These are phyloP conservation scores for Eriocheir sinensis DNA, from an alignment of 1,140 invertebrate species.

Conservation along the genomic window DNA sequence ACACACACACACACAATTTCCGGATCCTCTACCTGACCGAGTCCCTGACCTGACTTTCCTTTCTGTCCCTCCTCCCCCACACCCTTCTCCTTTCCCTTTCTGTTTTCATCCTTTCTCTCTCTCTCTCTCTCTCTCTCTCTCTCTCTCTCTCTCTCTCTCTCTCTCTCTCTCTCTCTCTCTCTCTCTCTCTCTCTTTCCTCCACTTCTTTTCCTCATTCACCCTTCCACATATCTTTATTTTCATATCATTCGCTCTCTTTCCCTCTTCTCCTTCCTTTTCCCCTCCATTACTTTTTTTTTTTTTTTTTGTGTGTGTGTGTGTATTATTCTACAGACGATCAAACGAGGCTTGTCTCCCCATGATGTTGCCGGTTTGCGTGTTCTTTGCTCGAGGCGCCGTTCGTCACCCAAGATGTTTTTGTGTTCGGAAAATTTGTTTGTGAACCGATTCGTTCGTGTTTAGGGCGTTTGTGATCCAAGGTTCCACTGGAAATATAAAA, in stretches of 20 bases:
- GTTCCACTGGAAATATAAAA: too few species aligned
- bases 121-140: conserved; percentile 43
- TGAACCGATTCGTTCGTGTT: too few species aligned
- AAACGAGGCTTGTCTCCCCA: too few species aligned
- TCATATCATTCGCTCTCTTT: background rate
- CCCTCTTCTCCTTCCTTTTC: background rate
- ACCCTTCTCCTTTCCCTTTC: background rate
- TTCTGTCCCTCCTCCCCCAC: background rate
- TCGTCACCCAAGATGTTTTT: too few species aligned
- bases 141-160: conserved; percentile 1
- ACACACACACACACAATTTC: conserved; percentile 1
- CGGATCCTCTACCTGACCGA: background rate
- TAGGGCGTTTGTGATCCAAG: too few species aligned
- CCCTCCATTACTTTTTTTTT: background rate
- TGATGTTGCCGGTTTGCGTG: too few species aligned
- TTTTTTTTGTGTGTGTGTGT: too few species aligned
- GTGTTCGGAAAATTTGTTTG: too few species aligned
- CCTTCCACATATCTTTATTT: too few species aligned
- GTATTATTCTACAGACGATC: too few species aligned
- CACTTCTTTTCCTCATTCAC: too few species aligned
- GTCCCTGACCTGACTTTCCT: background rate
- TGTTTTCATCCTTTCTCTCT: background rate
- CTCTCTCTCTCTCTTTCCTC: background rate
- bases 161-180: background rate
- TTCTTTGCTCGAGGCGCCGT: too few species aligned